A percentile compares a stretch with the other conserved stretches of the same genome.
These are phyloP conservation scores for Poeciliopsis retropinna DNA, from an alignment of 2,113 vertebrate species.

Conservation along the genomic window DNA sequence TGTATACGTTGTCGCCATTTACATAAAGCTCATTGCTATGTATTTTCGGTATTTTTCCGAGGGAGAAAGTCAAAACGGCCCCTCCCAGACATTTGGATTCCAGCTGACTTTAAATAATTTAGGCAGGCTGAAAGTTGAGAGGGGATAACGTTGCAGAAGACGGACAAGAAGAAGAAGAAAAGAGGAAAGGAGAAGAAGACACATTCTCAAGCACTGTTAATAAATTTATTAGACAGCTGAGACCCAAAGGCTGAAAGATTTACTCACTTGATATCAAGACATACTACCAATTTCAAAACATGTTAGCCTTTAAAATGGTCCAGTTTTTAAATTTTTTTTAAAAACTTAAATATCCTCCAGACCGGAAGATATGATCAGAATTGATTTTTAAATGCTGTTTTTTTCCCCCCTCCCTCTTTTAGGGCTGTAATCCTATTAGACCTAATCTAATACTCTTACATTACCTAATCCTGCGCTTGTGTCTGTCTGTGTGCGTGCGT, in stretches of 20 bases:
- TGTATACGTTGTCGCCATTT: conserved; percentile 9
- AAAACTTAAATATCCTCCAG: conserved; percentile 15
- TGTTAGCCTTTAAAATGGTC: conserved; percentile 30
- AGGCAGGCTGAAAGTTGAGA: conserved; percentile 18
- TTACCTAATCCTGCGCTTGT: conserved; percentile 44
- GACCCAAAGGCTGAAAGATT: conserved; percentile 36
- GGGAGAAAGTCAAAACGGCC: conserved; percentile 16
- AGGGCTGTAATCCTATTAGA: conserved; percentile 47
- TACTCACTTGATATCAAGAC: conserved; percentile 44
- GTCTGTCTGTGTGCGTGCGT: conserved; percentile 23
- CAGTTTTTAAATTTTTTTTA: conserved; percentile 11
- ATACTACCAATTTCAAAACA: conserved; percentile 34
- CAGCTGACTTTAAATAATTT: conserved; percentile 38
- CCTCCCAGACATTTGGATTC: conserved; percentile 21
- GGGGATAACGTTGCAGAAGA: conserved; percentile 13
- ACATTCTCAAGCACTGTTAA: conserved; percentile 21
- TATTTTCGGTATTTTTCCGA: conserved; percentile 32
- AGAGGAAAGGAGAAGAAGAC: neutral
- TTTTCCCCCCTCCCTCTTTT: conserved; percentile 20
- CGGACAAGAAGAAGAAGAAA: neutral
- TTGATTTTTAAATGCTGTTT: conserved; percentile 41
- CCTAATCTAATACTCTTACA: conserved; percentile 47
- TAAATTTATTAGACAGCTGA: conserved; percentile 49
- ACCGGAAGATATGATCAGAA: conserved; percentile 31
- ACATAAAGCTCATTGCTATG: conserved; percentile 18